Conservation (phyloP, 2,888 invertebrate species). For the Luffia ferchaultella region DNA sequence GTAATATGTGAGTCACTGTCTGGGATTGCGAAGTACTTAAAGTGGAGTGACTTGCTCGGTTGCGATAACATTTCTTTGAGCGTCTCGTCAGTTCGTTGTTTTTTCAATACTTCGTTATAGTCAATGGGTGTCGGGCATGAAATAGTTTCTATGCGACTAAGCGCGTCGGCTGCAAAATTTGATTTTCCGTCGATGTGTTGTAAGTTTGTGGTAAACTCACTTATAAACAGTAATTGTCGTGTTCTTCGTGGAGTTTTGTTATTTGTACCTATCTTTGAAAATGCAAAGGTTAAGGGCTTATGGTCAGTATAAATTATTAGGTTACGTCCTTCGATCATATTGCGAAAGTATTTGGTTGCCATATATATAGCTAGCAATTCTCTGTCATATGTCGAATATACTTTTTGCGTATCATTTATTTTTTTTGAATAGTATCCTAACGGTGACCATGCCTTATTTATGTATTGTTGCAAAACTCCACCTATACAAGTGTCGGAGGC, state of each 20-base stretch:
- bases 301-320: constrained; percentile 6
- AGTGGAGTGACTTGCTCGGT: neutral
- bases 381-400: constrained; percentile 14
- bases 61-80: neutral
- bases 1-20: neutral
- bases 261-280: neutral
- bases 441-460: constrained; percentile 8
- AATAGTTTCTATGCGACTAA: constrained; percentile 15
- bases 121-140: constrained; percentile 9
- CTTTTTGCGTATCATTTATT: constrained; percentile 7
- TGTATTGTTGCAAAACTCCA: constrained; percentile 11
- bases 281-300: constrained; percentile 2
- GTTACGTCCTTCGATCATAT: constrained; percentile 10
- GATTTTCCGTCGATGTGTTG: constrained; percentile 10
- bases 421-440: constrained; percentile 13
- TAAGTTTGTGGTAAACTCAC: constrained; percentile 16
- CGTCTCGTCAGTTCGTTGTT: constrained; percentile 3
- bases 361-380: constrained; percentile 14
- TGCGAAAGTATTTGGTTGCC: constrained; percentile 9
- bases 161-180: constrained; percentile 14
- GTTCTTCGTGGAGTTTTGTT: constrained; percentile 15
- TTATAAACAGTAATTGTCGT: constrained; percentile 14
- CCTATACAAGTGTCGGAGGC: constrained; percentile 8
- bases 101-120: constrained; percentile 12
- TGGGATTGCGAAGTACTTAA: neutral